phyloP scores from a whole-genome alignment of 2,113 vertebrate species.

The Ploceus nigricollis region DNA sequence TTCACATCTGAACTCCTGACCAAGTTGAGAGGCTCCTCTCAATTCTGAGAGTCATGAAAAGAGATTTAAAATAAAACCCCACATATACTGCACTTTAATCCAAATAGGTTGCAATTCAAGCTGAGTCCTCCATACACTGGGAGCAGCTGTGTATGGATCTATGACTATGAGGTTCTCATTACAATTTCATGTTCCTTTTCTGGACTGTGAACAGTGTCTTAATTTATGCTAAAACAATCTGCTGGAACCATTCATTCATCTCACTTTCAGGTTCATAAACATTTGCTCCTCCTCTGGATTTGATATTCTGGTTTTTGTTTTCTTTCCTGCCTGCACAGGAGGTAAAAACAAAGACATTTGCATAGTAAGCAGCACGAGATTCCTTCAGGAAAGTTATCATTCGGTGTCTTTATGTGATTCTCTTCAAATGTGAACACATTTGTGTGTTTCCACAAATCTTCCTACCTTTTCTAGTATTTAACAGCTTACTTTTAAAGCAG shows the following conservation, averaged over 20 bases:
- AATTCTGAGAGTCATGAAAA: background rate
- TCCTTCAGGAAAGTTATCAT: background rate
- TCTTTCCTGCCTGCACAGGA: background rate
- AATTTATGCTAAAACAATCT: background rate
- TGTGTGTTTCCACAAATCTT: background rate
- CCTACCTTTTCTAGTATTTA: background rate
- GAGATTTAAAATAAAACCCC: background rate
- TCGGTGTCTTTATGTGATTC: background rate
- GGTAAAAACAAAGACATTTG: background rate
- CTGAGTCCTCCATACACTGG: background rate
- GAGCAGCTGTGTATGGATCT: background rate
- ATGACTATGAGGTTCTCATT: background rate
- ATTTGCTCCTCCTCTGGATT: background rate
- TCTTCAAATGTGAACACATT: background rate
- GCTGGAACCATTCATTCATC: background rate
- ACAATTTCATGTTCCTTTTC: background rate
- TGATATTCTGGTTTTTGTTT: background rate
- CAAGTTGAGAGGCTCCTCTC: background rate
- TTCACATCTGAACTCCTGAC: background rate
- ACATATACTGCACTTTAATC: background rate
- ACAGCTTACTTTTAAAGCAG: background rate
- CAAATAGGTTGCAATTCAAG: background rate
- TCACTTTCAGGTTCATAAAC: background rate
- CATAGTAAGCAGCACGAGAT: background rate
- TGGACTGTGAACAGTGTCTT: background rate